These are phyloP conservation scores for Vanessa atalanta DNA, from an alignment of 1,140 invertebrate species.

Conservation along the genomic window DNA sequence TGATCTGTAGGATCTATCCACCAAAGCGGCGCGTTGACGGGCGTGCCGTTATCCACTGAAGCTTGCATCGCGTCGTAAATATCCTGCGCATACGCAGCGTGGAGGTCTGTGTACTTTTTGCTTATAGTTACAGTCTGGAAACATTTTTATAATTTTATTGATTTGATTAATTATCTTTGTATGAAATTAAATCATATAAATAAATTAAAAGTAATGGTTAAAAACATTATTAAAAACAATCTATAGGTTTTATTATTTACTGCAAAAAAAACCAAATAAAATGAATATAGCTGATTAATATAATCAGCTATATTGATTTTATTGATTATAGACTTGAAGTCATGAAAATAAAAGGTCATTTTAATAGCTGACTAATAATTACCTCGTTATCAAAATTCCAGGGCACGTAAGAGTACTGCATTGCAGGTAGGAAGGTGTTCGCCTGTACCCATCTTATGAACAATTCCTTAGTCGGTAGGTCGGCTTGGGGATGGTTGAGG, in stretches of 20 bases:
- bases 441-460: constrained; percentile 95
- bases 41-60: constrained; percentile 84
- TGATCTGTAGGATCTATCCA: constrained; percentile 89
- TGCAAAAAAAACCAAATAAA: too few species aligned
- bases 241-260: too few species aligned
- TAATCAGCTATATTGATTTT: too few species aligned
- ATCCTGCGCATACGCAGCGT: constrained; percentile 83
- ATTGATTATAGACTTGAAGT: too few species aligned
- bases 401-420: constrained; percentile 94
- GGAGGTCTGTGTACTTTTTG: constrained; percentile 85
- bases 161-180: too few species aligned
- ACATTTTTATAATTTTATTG: not conserved
- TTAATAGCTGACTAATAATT: not conserved
- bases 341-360: too few species aligned
- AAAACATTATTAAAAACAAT: not conserved
- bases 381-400: constrained; percentile 91
- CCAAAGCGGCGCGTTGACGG: constrained; percentile 92
- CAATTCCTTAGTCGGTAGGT: constrained; percentile 87
- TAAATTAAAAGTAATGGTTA: not conserved
- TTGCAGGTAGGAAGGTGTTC: constrained; percentile 91
- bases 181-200: too few species aligned
- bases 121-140: constrained; percentile 84
- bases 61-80: constrained; percentile 84
- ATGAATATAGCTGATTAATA: too few species aligned
- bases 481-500: constrained; percentile 67